phyloP scores from a whole-genome alignment of 2,888 invertebrate species.

The Troides helena region DNA sequence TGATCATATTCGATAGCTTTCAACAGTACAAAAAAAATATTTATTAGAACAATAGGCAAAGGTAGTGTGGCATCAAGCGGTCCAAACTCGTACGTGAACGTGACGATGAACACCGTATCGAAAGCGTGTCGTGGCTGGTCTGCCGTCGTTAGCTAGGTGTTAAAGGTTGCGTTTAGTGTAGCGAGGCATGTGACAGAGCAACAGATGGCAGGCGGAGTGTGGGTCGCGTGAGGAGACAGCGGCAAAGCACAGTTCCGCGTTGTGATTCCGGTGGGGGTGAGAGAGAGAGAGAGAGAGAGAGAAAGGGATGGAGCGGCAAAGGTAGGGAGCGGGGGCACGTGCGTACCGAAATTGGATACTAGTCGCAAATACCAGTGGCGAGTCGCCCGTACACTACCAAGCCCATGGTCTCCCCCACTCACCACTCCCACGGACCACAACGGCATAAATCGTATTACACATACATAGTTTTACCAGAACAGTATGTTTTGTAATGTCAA shows the following conservation, averaged over 20 bases:
- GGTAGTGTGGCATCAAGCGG: slow-evolving; percentile 11
- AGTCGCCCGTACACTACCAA: too few relatives aligned
- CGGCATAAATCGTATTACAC: slow-evolving; percentile 17
- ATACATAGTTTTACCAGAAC: slow-evolving; percentile 17
- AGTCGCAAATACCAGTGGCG: too few relatives aligned
- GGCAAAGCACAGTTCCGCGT: slow-evolving; percentile 62
- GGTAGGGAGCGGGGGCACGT: background rate
- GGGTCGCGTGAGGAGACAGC: slow-evolving; percentile 66
- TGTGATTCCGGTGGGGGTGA: background rate
- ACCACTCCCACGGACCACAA: slow-evolving; percentile 1
- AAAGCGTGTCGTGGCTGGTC: slow-evolving; percentile 41
- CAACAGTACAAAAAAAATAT: background rate
- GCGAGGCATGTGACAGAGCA: slow-evolving; percentile 75
- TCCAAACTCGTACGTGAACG: slow-evolving; percentile 16
- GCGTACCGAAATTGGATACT: background rate
- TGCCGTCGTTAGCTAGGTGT: slow-evolving; percentile 60
- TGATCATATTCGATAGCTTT: background rate
- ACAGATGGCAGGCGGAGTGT: slow-evolving; percentile 72
- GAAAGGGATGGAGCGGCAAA: background rate
- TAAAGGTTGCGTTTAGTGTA: slow-evolving; percentile 71
- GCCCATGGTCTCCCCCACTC: background rate
- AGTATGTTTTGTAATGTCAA: slow-evolving; percentile 8
- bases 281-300: background rate
- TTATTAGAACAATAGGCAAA: background rate
- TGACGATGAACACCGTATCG: slow-evolving; percentile 27